Percentiles rank a stretch among this genome's conserved stretches.
phyloP scores from a whole-genome alignment of 2,888 invertebrate species.

The Vandiemenella viatica region DNA sequence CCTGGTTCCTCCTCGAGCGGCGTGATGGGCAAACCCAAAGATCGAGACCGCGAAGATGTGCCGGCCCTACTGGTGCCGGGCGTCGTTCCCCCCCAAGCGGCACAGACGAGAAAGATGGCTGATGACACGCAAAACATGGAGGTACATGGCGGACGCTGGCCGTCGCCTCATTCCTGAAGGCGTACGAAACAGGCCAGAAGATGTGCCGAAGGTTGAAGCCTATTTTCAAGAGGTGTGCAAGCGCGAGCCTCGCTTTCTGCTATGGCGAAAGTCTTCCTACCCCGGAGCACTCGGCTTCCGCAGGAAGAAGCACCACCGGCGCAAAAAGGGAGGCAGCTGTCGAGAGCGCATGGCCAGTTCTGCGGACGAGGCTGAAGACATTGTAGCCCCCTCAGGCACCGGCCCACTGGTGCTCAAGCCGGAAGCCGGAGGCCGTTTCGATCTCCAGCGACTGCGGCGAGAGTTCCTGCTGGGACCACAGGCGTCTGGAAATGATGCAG shows the following conservation, averaged over 20 bases:
- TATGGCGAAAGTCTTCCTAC: slow-evolving; percentile 72
- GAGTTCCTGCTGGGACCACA: slow-evolving; percentile 44
- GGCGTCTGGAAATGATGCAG: too few species aligned
- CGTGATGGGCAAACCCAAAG: not conserved
- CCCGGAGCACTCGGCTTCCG: slow-evolving; percentile 50
- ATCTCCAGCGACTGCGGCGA: slow-evolving; percentile 48
- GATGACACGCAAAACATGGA: slow-evolving; percentile 76
- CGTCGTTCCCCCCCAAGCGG: not conserved
- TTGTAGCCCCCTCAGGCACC: slow-evolving; percentile 28
- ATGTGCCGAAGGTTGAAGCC: slow-evolving; percentile 64
- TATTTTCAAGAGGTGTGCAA: slow-evolving; percentile 73
- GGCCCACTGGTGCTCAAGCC: slow-evolving; percentile 20
- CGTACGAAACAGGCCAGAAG: slow-evolving; percentile 53
- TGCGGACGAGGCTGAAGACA: slow-evolving; percentile 44
- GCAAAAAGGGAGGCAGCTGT: slow-evolving; percentile 48
- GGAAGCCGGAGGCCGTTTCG: slow-evolving; percentile 46
- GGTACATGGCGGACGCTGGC: slow-evolving; percentile 85
- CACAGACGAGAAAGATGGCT: slow-evolving; percentile 64
- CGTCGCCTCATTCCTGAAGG: slow-evolving; percentile 74
- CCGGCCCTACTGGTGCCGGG: not conserved
- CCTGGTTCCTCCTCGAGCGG: not conserved
- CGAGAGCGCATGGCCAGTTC: slow-evolving; percentile 44
- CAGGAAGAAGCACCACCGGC: slow-evolving; percentile 33
- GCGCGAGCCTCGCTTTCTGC: slow-evolving; percentile 57
- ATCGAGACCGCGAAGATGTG: too few species aligned